A percentile compares a stretch with the other conserved stretches of the same genome.
Evolutionary conservation across 2,113 vertebrate species (phyloP).

Genomic region (Nibea albiflora): DNA sequence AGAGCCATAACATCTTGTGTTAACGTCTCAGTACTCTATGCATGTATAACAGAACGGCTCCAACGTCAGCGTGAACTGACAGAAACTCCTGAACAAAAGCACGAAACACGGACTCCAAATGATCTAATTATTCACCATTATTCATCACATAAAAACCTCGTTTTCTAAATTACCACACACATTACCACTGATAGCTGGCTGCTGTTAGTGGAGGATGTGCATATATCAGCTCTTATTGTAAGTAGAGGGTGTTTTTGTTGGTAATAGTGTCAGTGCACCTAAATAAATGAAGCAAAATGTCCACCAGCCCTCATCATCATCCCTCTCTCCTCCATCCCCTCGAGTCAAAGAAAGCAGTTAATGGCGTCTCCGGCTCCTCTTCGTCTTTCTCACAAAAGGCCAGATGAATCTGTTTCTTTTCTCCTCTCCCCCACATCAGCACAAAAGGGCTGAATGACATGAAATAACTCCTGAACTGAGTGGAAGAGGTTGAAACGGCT

Average conservation of each 20-base stretch:
- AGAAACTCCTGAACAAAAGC: no score
- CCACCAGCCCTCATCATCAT: slow-evolving; percentile 30
- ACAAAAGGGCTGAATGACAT: slow-evolving; percentile 16
- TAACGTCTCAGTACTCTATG: neutral
- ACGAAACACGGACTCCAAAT: neutral
- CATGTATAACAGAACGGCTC: no score
- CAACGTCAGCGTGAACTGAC: no score
- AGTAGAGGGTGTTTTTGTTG: slow-evolving; percentile 8
- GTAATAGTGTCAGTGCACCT: slow-evolving; percentile 17
- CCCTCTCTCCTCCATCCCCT: slow-evolving; percentile 1
- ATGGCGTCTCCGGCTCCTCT: slow-evolving; percentile 45
- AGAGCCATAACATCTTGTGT: neutral
- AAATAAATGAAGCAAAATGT: slow-evolving; percentile 27
- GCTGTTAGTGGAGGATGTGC: neutral
- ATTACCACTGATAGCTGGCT: neutral
- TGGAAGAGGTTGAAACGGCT: slow-evolving; percentile 23
- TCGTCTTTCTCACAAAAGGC: slow-evolving; percentile 40
- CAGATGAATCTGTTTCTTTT: neutral
- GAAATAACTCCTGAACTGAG: slow-evolving; percentile 27
- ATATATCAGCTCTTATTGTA: neutral
- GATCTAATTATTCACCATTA: neutral
- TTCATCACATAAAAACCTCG: neutral
- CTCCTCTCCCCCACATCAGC: neutral
- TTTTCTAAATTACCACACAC: neutral
- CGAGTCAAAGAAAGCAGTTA: slow-evolving; percentile 49